phyloP scores from a whole-genome alignment of 2,888 invertebrate genomes.

The Incurvaria masculella region DNA sequence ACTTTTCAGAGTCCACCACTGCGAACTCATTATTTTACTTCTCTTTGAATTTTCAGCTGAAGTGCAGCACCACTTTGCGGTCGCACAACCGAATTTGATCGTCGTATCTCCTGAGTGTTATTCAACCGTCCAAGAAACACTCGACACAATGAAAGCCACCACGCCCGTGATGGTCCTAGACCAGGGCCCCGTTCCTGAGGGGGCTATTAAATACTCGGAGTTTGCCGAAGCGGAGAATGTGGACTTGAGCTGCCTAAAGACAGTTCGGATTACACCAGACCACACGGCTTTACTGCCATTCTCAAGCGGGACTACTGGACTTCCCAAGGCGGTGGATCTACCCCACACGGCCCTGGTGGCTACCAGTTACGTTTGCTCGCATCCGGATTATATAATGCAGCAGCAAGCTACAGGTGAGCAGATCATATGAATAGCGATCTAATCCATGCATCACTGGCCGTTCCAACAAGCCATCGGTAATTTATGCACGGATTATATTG shows the following conservation, averaged over 20 bases:
- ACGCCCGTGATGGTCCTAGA: conserved; percentile 53
- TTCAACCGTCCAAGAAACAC: conserved; percentile 42
- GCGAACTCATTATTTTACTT: too few species aligned
- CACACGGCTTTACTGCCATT: conserved; percentile 72
- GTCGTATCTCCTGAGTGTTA: conserved; percentile 58
- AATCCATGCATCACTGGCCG: too few species aligned
- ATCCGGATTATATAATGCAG: background rate
- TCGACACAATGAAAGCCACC: conserved; percentile 37
- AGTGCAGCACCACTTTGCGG: conserved; percentile 60
- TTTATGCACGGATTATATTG: too few species aligned
- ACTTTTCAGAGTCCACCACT: too few species aligned
- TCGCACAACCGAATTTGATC: conserved; percentile 61
- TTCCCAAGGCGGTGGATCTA: conserved; percentile 71
- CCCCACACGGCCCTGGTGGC: conserved; percentile 58
- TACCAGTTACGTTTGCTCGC: conserved; percentile 28
- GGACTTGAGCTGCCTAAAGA: conserved; percentile 48
- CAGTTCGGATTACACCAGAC: conserved; percentile 39
- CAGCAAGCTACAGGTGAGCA: background rate
- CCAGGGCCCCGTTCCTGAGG: conserved; percentile 48
- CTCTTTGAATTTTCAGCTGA: conserved; percentile 61
- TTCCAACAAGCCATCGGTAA: too few species aligned
- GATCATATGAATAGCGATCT: too few species aligned
- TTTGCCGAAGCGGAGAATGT: conserved; percentile 51
- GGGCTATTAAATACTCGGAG: conserved; percentile 63
- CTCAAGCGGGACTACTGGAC: conserved; percentile 85